phyloP scores from a whole-genome alignment of 2,888 invertebrate species.

The Pseudeuparius sepicola region DNA sequence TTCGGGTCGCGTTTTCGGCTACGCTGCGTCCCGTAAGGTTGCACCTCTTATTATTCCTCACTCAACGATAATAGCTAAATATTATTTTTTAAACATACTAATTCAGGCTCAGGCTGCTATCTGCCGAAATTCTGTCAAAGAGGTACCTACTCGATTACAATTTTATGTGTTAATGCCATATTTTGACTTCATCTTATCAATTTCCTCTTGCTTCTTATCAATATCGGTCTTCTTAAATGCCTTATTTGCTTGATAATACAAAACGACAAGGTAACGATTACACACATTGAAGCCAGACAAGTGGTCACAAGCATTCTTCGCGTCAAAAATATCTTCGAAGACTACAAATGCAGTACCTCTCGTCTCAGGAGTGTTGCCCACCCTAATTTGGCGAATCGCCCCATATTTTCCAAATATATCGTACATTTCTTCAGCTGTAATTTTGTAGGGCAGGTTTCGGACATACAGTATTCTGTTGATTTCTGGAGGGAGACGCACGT shows the following conservation, averaged over 20 bases:
- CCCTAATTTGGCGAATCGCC: conserved; percentile 95
- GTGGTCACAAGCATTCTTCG: conserved; percentile 99
- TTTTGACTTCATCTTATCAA: conserved; percentile 90
- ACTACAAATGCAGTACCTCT: conserved; percentile 99
- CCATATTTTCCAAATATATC: conserved; percentile 99
- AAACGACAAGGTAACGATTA: conserved; percentile 95
- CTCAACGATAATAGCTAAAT: no score
- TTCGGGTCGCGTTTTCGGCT: no score
- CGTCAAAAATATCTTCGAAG: conserved; percentile 99
- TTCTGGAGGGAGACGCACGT: conserved; percentile 92
- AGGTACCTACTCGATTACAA: no score
- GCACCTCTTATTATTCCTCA: no score
- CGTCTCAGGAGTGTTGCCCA: conserved; percentile 96
- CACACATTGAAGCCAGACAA: conserved; percentile 98
- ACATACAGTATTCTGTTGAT: conserved; percentile 96
- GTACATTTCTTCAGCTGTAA: conserved; percentile 99
- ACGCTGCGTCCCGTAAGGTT: no score
- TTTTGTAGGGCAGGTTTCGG: conserved; percentile 96
- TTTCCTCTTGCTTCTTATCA: conserved; percentile 91
- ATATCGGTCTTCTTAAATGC: conserved; percentile 93
- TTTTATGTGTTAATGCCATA: conserved; percentile 60
- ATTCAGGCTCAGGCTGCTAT: no score
- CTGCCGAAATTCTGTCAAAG: no score
- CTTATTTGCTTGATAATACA: conserved; percentile 95
- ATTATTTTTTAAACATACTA: no score